Conservation (phyloP, 35 echinoderm and acorn worm genomes). For the Diadema setosum region DNA sequence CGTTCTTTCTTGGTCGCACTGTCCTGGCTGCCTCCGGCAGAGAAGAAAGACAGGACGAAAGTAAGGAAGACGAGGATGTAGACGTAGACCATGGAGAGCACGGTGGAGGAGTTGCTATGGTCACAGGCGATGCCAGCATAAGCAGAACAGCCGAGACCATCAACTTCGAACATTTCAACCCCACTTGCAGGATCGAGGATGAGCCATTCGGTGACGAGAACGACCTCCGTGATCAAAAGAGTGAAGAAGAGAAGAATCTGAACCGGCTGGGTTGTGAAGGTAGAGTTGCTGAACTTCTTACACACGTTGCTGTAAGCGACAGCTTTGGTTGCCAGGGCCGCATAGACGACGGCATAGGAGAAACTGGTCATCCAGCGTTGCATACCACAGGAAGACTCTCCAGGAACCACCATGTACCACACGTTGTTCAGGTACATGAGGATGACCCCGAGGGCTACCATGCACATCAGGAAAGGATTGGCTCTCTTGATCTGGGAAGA, state of each 20-base stretch:
- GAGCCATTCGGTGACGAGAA: background rate
- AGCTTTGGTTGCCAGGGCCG: background rate
- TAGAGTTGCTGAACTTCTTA: background rate
- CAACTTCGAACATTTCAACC: background rate
- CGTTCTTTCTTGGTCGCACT: background rate
- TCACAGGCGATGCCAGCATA: background rate
- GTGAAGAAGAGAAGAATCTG: background rate
- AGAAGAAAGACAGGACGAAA: background rate
- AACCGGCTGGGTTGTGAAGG: background rate
- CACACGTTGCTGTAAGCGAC: background rate
- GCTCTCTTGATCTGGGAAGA: background rate
- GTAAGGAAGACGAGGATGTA: conserved; percentile 1
- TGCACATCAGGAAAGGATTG: background rate
- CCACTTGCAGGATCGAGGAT: background rate
- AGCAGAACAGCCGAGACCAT: background rate
- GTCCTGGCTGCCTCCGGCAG: background rate
- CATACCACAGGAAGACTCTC: background rate
- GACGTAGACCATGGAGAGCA: background rate
- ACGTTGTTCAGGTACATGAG: background rate
- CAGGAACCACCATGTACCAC: background rate
- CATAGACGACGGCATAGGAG: background rate
- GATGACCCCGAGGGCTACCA: background rate
- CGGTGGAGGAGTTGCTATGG: background rate
- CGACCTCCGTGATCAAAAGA: background rate
- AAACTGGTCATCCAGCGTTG: conserved; percentile 1